Evolutionary conservation across 2,888 invertebrate species (phyloP).

Genomic region (Sinelater perroti): DNA sequence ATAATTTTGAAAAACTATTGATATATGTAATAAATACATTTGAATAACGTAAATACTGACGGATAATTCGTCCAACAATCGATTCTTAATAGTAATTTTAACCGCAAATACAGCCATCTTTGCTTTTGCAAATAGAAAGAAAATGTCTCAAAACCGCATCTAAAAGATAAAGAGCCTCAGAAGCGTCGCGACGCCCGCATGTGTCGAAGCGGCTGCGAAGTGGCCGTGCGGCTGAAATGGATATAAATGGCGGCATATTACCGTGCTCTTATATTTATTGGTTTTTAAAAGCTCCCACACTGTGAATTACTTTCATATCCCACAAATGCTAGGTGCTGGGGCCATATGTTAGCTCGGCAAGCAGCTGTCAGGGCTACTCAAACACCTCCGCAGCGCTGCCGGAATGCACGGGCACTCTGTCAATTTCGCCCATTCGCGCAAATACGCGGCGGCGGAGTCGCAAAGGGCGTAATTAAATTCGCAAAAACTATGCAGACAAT

Average conservation of each 20-base stretch:
- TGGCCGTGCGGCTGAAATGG: conserved; percentile 8
- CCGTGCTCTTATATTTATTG: conserved; percentile 46
- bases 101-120: no score
- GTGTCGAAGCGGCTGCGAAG: no score
- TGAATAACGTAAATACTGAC: no score
- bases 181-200: background rate
- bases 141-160: background rate
- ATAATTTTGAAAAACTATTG: no score
- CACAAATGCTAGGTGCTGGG: conserved; percentile 41
- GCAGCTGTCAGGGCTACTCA: conserved; percentile 41
- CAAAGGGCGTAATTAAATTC: conserved; percentile 5
- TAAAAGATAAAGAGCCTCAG: background rate
- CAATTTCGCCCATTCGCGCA: conserved; percentile 13
- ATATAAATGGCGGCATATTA: conserved; percentile 24
- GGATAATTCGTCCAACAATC: no score
- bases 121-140: background rate
- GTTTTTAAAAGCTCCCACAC: conserved; percentile 48
- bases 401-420: conserved; percentile 16
- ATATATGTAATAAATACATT: no score
- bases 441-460: background rate
- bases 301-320: conserved; percentile 39
- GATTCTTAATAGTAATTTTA: no score
- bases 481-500: conserved; percentile 4
- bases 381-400: conserved; percentile 17
- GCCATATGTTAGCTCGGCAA: conserved; percentile 43